phyloP scores from a whole-genome alignment of 2,113 vertebrate species.

The Grammomys surdaster region DNA sequence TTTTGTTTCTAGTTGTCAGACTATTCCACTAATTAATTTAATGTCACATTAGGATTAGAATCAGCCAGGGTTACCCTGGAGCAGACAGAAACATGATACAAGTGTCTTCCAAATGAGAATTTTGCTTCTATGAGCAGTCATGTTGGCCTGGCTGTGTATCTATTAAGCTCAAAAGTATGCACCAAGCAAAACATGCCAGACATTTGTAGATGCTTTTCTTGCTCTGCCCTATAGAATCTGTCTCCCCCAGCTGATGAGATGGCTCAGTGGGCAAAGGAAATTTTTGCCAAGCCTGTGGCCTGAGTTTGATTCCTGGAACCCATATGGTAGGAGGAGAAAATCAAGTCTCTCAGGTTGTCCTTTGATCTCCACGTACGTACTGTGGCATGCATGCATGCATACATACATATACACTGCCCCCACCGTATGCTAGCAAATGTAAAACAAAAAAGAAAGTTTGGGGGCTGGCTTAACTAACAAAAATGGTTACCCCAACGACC shows the following conservation, averaged over 20 bases:
- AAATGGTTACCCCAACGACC: too few species aligned
- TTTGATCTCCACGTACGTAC: neutral
- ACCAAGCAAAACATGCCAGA: neutral
- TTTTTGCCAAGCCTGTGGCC: neutral
- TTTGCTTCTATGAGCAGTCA: neutral
- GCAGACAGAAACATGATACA: neutral
- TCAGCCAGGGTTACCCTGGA: neutral
- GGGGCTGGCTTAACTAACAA: neutral
- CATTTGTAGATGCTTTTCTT: neutral
- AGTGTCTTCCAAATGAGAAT: conserved; percentile 1
- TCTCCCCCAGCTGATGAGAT: neutral
- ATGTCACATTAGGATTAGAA: neutral
- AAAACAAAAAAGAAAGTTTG: neutral
- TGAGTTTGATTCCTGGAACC: neutral
- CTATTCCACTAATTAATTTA: neutral
- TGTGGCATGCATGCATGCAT: neutral
- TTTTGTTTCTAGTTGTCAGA: conserved; percentile 52
- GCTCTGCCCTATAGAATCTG: neutral
- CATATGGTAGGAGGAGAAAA: neutral
- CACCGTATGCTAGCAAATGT: neutral
- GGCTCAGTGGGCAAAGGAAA: too few species aligned
- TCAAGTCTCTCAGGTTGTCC: neutral
- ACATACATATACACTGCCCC: too few species aligned
- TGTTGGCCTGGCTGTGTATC: neutral
- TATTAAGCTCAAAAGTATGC: conserved; percentile 20